Base-by-base conservation (phyloP, 2,797 vertebrate genomes). In the Lophotriccus pileatus region DNA sequence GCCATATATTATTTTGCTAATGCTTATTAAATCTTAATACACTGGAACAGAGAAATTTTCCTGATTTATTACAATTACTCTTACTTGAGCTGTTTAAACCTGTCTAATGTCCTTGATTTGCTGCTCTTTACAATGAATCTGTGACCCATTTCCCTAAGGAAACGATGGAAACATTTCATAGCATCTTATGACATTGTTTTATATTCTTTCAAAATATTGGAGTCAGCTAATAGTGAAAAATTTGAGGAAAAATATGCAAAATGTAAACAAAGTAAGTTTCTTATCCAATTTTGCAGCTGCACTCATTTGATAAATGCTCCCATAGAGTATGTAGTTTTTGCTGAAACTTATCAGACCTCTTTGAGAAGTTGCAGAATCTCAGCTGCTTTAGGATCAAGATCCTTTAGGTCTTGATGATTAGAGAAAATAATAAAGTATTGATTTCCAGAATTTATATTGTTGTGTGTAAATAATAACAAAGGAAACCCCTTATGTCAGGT, bases 111-210 rank as follows among this genome's bases (percentile, higher is more conserved):
- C 69, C 59, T 90, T 76, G 55, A 28, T 90, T 91, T 96, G 17
- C 59, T 79, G 28, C 56, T 88, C 59, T 81, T 93, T 50, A 37
- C 34, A 82, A 88, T 86, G 88, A 86, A 67, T 86, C 66, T 78
- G 50, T 81, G 76, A 93, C 56, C 81, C 25, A 46, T 90, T 90
- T 92, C 78, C 52, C 69, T 59, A 76, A 70, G 69, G 66, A 69
- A 91, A 94, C 28, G 92, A 92, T 19, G n/a, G 82, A 94, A 90
- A 73, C 6, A 43, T 91, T 96, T 86, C 37, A 58, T 86, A 91
- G 44, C 44, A 43, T 87, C 64, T 84, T 75, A 73, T 59, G 59
- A 46, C 21, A 39, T 82, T 80, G 39, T 75, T 91, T 87, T 78
- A 46, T 37, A 7, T 75, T 92, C 30, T 89, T 91, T 85, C 53